A percentile compares a stretch with the other conserved stretches of the same genome.
Conservation (phyloP, 2,888 invertebrate genomes). For the Toxonevra muliebris region DNA sequence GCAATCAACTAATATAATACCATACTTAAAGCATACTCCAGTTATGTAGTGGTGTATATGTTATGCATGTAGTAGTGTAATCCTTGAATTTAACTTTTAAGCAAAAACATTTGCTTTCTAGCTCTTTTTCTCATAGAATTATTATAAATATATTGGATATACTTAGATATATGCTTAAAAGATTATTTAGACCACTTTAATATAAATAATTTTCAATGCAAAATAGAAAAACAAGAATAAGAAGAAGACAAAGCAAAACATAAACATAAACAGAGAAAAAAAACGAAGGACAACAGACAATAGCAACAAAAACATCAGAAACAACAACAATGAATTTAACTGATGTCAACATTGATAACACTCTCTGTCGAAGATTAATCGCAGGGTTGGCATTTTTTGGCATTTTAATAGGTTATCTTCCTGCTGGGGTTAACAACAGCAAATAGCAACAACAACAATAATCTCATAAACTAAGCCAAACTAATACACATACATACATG, state of each 20-base stretch:
- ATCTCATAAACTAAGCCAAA: constrained; percentile 16
- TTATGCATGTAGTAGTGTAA: no score
- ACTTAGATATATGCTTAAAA: constrained; percentile 1
- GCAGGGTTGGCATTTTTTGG: constrained; percentile 41
- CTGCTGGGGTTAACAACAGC: constrained; percentile 39
- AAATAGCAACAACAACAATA: constrained; percentile 25
- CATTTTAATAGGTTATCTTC: constrained; percentile 44
- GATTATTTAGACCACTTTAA: neutral
- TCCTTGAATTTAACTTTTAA: neutral
- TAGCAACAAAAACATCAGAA: constrained; percentile 1
- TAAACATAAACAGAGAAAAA: neutral
- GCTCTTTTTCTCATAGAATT: neutral
- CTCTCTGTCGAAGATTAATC: constrained; percentile 40
- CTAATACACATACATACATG: constrained; percentile 12
- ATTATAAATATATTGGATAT: constrained; percentile 1
- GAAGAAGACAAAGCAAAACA: neutral
- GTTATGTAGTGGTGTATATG: neutral
- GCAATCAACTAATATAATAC: no score
- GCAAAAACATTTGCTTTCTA: neutral
- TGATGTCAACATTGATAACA: constrained; percentile 45
- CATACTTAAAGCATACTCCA: neutral
- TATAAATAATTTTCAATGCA: no score
- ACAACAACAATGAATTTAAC: constrained; percentile 26
- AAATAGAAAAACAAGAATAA: neutral
- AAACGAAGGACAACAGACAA: neutral